Conservation (phyloP, 1,140 invertebrate species). For the Pseudomyrmex pallidus region DNA sequence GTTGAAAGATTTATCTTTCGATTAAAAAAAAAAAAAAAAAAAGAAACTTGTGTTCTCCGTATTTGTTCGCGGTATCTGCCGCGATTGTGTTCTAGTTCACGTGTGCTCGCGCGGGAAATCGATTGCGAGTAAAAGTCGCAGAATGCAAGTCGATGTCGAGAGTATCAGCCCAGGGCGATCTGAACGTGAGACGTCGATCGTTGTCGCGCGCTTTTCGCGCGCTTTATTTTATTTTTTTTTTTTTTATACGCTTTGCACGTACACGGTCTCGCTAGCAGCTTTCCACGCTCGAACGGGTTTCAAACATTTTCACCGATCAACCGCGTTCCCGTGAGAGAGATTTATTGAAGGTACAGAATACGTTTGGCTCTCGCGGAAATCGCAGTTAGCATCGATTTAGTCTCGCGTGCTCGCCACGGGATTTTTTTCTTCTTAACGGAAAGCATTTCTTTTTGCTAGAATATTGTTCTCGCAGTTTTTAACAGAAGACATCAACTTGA, state of each 20-base stretch:
- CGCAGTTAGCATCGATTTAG: background rate
- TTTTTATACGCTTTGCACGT: slow-evolving; percentile 40
- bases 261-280: slow-evolving; percentile 28
- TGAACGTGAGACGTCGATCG: slow-evolving; percentile 11
- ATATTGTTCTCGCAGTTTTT: too few species aligned
- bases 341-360: slow-evolving; percentile 33
- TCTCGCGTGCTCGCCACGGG: background rate
- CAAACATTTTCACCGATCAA: slow-evolving; percentile 49
- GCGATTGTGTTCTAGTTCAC: background rate
- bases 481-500: background rate
- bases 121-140: slow-evolving; percentile 44
- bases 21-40: background rate
- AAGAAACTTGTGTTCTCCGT: background rate
- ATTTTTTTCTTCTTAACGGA: background rate
- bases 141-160: slow-evolving; percentile 2
- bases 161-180: slow-evolving; percentile 16
- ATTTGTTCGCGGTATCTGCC: background rate
- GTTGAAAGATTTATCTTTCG: background rate
- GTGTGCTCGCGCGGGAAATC: background rate
- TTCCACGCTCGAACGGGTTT: slow-evolving; percentile 56
- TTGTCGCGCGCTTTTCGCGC: background rate
- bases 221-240: too few species aligned
- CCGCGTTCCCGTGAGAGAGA: slow-evolving; percentile 36
- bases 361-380: slow-evolving; percentile 3
- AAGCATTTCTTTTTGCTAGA: background rate